These are phyloP conservation scores for Neoniphon sammara DNA, from an alignment of 2,797 vertebrate genomes.

Conservation along the genomic window DNA sequence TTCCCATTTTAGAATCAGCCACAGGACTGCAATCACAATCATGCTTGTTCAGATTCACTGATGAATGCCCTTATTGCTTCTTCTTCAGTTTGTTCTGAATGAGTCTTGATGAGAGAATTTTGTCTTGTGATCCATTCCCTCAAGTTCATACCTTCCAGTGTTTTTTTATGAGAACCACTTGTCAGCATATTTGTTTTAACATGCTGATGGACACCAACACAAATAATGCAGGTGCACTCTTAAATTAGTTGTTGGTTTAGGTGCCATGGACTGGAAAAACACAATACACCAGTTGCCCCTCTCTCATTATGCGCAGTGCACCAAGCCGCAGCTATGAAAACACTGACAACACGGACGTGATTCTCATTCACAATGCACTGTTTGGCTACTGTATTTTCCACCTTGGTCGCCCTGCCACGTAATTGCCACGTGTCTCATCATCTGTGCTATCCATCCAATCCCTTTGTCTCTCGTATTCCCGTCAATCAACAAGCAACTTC, in stretches of 20 bases:
- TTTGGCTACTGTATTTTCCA: background rate
- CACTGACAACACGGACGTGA: background rate
- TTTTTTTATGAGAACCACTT: too few relatives aligned
- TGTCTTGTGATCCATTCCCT: background rate
- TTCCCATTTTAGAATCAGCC: too few relatives aligned
- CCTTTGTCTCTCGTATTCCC: constrained; percentile 6
- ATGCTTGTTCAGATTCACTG: background rate
- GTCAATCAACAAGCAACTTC: constrained; percentile 10
- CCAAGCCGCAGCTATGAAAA: background rate
- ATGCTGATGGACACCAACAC: background rate
- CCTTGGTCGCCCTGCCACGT: background rate
- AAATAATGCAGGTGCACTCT: background rate
- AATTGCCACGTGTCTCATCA: constrained; percentile 1
- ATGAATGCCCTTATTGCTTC: background rate
- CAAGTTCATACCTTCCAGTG: background rate
- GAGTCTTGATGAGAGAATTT: background rate
- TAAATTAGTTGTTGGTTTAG: background rate
- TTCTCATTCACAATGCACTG: background rate
- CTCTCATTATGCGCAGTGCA: background rate
- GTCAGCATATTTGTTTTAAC: too few relatives aligned
- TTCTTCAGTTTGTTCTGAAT: background rate
- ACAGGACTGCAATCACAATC: background rate
- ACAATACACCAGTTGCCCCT: background rate
- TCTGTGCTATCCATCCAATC: constrained; percentile 6
- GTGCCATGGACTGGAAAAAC: background rate